Base-by-base conservation (phyloP, 2,113 vertebrate genomes). In the Heteronetta atricapilla region DNA sequence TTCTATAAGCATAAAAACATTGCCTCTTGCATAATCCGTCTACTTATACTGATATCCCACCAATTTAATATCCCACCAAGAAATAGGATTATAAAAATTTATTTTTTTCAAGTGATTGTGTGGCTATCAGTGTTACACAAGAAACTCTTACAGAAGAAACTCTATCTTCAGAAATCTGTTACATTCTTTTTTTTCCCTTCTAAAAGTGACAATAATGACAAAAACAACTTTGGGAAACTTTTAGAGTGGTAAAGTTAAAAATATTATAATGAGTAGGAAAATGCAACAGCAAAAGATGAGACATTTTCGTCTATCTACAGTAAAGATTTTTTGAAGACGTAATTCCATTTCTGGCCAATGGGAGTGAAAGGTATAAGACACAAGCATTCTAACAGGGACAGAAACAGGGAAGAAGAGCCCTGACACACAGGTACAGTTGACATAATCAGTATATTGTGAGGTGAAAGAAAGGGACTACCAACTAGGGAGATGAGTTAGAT, bases 351-450 rank as follows among this genome's bases (percentile, higher is more conserved):
- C 38, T 5, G 23, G 2, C 3, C 23, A 75, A 17, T 12, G 8
- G 62, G 77, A 73, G 11, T 34, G 4, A 44, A 70, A 8, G 48
- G 6, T 31, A 23, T 68, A 18, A 17, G 29, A 68, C 11, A 58
- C 46, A 36, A 46, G 5, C 31, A 3, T 53, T 17, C 3, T 17
- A 67, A 36, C 15, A 28, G 7, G 5, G 8, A 15, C 10, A 36
- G 42, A 82, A 60, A 2, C 17, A 38, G 36, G 19, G 31, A 42
- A 46, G 21, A 66, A 46, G 21, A 66, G 3, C 52, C 23, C 10
- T 58, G 8, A 8, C 33, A 6, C 17, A 6, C 1, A 31, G 7
- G 3, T 66, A 5, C 2, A 55, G 19, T 21, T 10, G 17, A 4
- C 4, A 44, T 5, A 5, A 38, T 78, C 33, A 59, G 21, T 3